Evolutionary conservation across 53 echinoderm and acorn worm species (phyloP), one percentile per base, ranked within the genome.

Genomic region (Pentamera pediparva): DNA sequence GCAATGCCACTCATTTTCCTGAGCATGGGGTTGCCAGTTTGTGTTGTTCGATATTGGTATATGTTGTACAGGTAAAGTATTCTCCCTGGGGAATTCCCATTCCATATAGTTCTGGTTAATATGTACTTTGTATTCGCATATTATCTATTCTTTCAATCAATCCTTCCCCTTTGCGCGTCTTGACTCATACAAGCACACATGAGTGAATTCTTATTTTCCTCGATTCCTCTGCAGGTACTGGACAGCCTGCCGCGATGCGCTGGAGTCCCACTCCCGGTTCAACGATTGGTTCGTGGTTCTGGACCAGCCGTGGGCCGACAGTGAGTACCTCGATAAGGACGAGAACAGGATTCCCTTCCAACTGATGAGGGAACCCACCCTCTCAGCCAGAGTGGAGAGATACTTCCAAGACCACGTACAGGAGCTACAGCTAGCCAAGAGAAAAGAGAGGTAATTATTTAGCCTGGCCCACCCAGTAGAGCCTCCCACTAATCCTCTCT

Each of bases 361-460:
- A 74, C 50, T 93, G 54, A 81, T 93, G 39, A 45, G 28, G 37
- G 89, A 92, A 50, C 2, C 30, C 4, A 29, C 30, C 30, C 30
- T 40, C 30, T 26, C 45, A 27, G 67, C 67, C 12, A 45, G 29
- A 39, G 86, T 86, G 27, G 89, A 93, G 81, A 83, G 56, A 17
- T 80, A 73, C 62, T 93, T 93, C 78, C 61, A 67, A 15, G 59
- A 78, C 36, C 93, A 93, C 40, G 83, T 89, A 29, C 76, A 86
- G 6, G 40, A 67, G n/a, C 78, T 93, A 61, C 72, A 86, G 32
- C 89, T 83, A 37, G 82, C 79, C 20, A 81, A 84, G 70, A 86
- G 81, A 62, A 93, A 89, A 78, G 89, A 89, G 47, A 89, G 79
- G 92, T 92, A 79, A n/a, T n/a, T n/a, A n/a, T n/a, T n/a, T n/a